Percentiles rank a stretch among this genome's conserved stretches.
Conservation (phyloP, 2,888 invertebrate genomes). For the Linnaemya tessellans region DNA sequence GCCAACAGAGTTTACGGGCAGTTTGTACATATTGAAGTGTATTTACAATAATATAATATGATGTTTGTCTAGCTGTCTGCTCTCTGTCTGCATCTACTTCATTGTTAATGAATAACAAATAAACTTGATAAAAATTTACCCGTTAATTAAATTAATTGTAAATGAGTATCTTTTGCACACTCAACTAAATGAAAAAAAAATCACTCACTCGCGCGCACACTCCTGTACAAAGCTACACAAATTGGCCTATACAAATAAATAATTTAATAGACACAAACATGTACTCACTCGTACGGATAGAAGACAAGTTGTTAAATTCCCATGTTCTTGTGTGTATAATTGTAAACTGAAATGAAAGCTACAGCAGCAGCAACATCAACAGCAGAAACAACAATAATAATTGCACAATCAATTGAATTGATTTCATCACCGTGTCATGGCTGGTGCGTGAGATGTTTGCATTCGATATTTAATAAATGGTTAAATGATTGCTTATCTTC, state of each 20-base stretch:
- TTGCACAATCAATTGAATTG: constrained; percentile 71
- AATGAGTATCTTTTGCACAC: constrained; percentile 70
- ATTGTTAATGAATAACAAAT: constrained; percentile 72
- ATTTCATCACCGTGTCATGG: constrained; percentile 70
- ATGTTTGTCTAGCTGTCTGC: constrained; percentile 70
- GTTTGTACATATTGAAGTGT: constrained; percentile 32
- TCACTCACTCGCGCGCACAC: not conserved
- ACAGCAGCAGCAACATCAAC: not conserved
- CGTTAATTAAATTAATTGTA: constrained; percentile 73
- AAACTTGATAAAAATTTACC: constrained; percentile 69
- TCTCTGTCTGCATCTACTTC: constrained; percentile 65
- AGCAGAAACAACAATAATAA: constrained; percentile 59
- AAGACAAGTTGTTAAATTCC: not conserved
- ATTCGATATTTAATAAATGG: constrained; percentile 70
- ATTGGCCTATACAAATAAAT: constrained; percentile 19
- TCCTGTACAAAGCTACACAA: not conserved
- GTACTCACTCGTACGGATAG: not conserved
- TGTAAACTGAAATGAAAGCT: constrained; percentile 6
- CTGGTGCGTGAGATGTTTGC: constrained; percentile 69
- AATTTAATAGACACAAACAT: constrained; percentile 18
- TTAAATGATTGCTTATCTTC: constrained; percentile 70
- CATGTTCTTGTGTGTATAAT: not conserved
- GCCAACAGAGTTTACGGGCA: not conserved
- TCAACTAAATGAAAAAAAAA: constrained; percentile 32
- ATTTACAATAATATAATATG: constrained; percentile 43